A percentile compares a stretch with the other conserved stretches of the same genome.
Evolutionary conservation across 2,797 vertebrate species (phyloP).

Genomic region (Dromococcyx pavoninus): DNA sequence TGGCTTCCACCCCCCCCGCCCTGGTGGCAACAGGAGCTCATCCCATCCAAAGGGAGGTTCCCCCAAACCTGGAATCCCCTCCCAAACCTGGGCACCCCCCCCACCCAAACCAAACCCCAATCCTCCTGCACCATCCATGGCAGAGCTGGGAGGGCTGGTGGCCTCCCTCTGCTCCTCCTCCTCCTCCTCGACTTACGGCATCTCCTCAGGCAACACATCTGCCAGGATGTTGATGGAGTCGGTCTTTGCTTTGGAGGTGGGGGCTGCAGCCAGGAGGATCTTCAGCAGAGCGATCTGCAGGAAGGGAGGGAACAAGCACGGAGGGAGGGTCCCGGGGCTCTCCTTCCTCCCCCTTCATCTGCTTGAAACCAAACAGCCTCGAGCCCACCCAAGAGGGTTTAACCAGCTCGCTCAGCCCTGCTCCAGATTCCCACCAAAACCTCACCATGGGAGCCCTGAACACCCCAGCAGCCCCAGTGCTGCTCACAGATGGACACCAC

Average conservation of each 20-base stretch:
- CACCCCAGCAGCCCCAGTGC: accelerated
- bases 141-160: not conserved
- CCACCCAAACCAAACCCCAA: accelerated
- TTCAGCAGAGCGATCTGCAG: conserved; percentile 73
- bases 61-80: too few species aligned
- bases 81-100: too few species aligned
- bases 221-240: conserved; percentile 98
- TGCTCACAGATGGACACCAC: not conserved
- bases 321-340: not conserved
- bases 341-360: not conserved
- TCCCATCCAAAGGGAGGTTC: not conserved
- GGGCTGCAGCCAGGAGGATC: conserved; percentile 94
- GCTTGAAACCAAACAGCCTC: not conserved
- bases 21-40: not conserved
- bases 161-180: too few species aligned
- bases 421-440: not conserved
- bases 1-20: not conserved
- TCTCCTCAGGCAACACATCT: conserved; percentile 94
- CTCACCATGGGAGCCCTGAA: not conserved
- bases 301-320: accelerated
- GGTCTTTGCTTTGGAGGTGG: conserved; percentile 97
- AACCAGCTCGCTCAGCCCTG: not conserved
- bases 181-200: conserved; percentile 98
- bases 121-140: accelerated
- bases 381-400: not conserved